Base-by-base conservation (phyloP, 1,140 invertebrate species). In the Aricia agestis region DNA sequence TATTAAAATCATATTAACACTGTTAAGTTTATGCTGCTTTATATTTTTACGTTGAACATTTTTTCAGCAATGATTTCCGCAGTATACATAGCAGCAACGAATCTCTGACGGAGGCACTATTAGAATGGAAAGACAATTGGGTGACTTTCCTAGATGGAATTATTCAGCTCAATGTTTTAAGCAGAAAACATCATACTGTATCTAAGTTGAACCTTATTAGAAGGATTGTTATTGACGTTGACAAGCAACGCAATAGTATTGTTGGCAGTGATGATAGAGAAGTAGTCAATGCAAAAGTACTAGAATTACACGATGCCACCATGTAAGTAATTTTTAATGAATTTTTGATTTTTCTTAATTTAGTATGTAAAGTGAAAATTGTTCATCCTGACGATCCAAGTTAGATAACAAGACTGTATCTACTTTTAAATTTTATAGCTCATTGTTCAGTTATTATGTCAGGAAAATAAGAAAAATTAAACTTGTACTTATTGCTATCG, bases 111-210 rank as follows among this genome's bases (percentile, higher is more conserved):
- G 65, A 76, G 70, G 82, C 78, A 15, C 66, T 76, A 32, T 41
- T 84, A 31, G 25, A 68, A 10, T 84, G 79, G 81, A 71, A 73
- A 58, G 66, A 78, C n/a, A 32, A 84, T 59, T 84, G 82, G 82
- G 79, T 82, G 0, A 82, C 82, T 15, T 45, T 80, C 0, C 69
- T 84, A 1, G 81, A 84, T 65, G 79, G 76, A 11, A 72, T 84
- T 61, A 42, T 84, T 0, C 82, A 84, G 71, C 57, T 84, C 13
- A 70, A 79, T 7, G 25, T 70, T 9, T 52, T 84, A 1, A 74
- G 71, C 41, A 67, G 74, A 45, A 36, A 17, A 11, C 75, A 80
- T 42, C 71, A 76, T 2, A 71, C 66, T 0, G 68, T 82, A 1
- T 77, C 76, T 5, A 69, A 74, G 69, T 78, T 74, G 0, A 25